phyloP scores from a whole-genome alignment of 2,113 vertebrate species.

The Ranitomeya variabilis region DNA sequence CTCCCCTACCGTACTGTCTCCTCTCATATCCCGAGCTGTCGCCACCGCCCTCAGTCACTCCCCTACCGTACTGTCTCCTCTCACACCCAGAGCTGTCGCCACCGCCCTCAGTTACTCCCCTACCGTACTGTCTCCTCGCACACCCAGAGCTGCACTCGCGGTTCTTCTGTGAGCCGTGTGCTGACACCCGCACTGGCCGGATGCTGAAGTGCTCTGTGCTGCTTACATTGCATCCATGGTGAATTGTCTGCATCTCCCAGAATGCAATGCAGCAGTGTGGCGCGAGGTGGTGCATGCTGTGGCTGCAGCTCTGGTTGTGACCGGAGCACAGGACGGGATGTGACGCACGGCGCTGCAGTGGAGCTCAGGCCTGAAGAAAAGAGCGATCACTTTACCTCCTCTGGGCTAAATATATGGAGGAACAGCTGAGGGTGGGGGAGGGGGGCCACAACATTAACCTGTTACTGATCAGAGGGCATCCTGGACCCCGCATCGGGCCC shows the following conservation, averaged over 20 bases:
- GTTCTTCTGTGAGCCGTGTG: neutral
- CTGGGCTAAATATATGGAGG: conserved; percentile 47
- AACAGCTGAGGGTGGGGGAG: conserved; percentile 31
- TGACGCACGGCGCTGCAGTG: neutral
- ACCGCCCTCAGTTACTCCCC: no score
- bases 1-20: no score
- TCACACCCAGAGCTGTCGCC: neutral
- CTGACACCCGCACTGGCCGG: no score
- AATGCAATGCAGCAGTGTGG: neutral
- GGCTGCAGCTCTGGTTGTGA: neutral
- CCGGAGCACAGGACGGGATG: neutral
- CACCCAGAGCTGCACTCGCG: no score
- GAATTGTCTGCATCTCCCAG: neutral
- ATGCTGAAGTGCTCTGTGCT: no score
- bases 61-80: no score
- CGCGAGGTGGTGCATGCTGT: neutral
- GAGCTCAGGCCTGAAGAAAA: neutral
- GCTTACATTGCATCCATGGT: neutral
- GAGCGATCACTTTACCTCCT: conserved; percentile 36
- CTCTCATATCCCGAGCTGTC: neutral
- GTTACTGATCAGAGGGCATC: neutral
- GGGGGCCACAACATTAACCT: neutral
- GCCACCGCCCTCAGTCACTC: no score
- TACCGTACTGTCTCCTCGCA: no score
- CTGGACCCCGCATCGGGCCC: neutral